A percentile compares a stretch with the other conserved stretches of the same genome.
Conservation (phyloP, 2,888 invertebrate genomes). For the Drosophila nr. medialis region DNA sequence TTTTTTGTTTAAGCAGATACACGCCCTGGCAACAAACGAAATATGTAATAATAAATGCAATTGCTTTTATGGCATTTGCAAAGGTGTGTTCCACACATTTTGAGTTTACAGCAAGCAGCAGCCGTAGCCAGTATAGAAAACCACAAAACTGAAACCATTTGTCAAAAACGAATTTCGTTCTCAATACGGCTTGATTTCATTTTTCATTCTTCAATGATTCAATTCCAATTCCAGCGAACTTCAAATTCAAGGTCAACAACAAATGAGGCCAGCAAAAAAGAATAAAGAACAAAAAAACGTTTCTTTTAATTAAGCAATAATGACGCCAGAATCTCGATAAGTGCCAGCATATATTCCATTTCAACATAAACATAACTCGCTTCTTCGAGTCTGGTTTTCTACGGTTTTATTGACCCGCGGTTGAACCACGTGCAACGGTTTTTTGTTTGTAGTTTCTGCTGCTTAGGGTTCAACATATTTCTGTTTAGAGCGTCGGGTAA, state of each 20-base stretch:
- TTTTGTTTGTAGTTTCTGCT: not conserved
- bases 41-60: slow-evolving; percentile 30
- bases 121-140: not conserved
- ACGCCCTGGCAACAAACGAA: slow-evolving; percentile 28
- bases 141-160: slow-evolving; percentile 41
- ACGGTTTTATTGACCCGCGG: slow-evolving; percentile 28
- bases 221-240: slow-evolving; percentile 47
- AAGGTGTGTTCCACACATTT: slow-evolving; percentile 35
- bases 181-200: slow-evolving; percentile 31
- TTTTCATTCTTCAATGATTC: slow-evolving; percentile 40
- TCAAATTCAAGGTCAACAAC: slow-evolving; percentile 62
- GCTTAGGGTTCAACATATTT: slow-evolving; percentile 9
- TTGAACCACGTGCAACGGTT: slow-evolving; percentile 48
- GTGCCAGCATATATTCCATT: not conserved
- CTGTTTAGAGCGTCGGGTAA: slow-evolving; percentile 12
- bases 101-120: not conserved
- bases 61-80: slow-evolving; percentile 23
- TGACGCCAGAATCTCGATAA: slow-evolving; percentile 55
- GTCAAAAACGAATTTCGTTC: slow-evolving; percentile 13
- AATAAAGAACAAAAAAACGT: not conserved
- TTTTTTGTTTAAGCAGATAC: slow-evolving; percentile 7
- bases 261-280: slow-evolving; percentile 46
- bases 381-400: not conserved
- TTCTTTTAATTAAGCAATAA: slow-evolving; percentile 44
- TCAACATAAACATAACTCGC: not conserved